phyloP scores from a whole-genome alignment of 1,140 invertebrate species.

The Branchinecta lynchi region DNA sequence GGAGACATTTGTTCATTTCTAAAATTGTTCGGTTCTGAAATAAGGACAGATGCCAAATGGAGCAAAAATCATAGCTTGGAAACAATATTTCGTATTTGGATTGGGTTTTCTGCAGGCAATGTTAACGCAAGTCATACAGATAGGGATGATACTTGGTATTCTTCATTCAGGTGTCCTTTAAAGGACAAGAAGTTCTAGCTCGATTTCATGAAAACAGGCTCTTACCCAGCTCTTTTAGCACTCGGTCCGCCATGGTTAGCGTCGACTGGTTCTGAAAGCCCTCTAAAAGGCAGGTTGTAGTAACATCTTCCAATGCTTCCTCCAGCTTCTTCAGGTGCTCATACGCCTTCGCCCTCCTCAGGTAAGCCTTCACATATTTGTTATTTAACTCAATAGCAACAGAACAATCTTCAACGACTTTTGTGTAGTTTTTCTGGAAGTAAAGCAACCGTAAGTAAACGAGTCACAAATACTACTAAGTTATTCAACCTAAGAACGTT shows the following conservation, averaged over 20 bases:
- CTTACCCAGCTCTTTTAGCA: constrained; percentile 60
- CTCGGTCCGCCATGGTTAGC: constrained; percentile 62
- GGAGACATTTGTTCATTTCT: no score
- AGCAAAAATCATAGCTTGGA: no score
- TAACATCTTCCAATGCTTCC: constrained; percentile 74
- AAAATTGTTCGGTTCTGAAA: no score
- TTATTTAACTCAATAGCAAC: constrained; percentile 69
- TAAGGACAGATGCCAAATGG: no score
- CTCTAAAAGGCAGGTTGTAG: constrained; percentile 76
- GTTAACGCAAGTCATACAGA: no score
- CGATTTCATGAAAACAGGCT: constrained; percentile 23
- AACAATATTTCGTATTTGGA: no score
- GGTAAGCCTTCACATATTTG: constrained; percentile 74
- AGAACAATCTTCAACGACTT: constrained; percentile 71
- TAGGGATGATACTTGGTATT: no score
- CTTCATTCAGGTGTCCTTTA: no score
- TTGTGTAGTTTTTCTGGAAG: constrained; percentile 55
- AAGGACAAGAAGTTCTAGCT: constrained; percentile 13
- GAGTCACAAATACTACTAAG: neutral
- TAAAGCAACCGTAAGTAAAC: constrained; percentile 19
- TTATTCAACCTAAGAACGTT: no score
- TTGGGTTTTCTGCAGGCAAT: no score
- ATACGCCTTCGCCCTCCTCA: constrained; percentile 61
- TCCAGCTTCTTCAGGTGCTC: constrained; percentile 60
- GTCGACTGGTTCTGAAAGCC: constrained; percentile 62